phyloP scores from a whole-genome alignment of 2,888 invertebrate genomes.

The Tridacna crocea region DNA sequence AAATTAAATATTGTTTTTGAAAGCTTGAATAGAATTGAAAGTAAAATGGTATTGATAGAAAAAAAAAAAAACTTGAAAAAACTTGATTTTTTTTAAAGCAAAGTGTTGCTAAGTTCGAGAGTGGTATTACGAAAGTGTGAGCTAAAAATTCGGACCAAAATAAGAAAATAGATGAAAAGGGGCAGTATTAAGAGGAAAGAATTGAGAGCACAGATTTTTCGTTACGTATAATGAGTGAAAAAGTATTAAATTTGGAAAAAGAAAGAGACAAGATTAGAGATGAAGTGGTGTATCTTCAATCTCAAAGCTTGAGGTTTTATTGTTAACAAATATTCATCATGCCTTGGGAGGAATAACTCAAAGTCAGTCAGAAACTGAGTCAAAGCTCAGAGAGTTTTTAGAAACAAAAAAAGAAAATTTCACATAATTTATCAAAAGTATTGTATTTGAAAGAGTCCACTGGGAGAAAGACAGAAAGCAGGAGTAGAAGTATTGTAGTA shows the following conservation, averaged over 20 bases:
- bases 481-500: constrained; percentile 5
- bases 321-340: constrained; percentile 29
- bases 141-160: neutral
- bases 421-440: constrained; percentile 3
- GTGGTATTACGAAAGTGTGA: constrained; percentile 20
- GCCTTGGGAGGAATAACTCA: constrained; percentile 11
- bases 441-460: constrained; percentile 37
- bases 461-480: constrained; percentile 13
- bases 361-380: neutral
- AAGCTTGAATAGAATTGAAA: neutral
- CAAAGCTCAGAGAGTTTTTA: constrained; percentile 4
- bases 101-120: constrained; percentile 16
- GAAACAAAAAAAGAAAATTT: constrained; percentile 11
- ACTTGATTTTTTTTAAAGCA: constrained; percentile 10
- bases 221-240: constrained; percentile 6
- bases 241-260: constrained; percentile 16
- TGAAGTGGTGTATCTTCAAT: constrained; percentile 33
- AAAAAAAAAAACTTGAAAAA: constrained; percentile 1
- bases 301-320: constrained; percentile 35
- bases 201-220: constrained; percentile 26
- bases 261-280: constrained; percentile 30
- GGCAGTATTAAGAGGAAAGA: neutral
- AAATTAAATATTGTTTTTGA: too few species aligned
- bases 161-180: constrained; percentile 26
- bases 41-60: neutral